phyloP scores from a whole-genome alignment of 1,140 invertebrate genomes.

The Colletes latitarsis region DNA sequence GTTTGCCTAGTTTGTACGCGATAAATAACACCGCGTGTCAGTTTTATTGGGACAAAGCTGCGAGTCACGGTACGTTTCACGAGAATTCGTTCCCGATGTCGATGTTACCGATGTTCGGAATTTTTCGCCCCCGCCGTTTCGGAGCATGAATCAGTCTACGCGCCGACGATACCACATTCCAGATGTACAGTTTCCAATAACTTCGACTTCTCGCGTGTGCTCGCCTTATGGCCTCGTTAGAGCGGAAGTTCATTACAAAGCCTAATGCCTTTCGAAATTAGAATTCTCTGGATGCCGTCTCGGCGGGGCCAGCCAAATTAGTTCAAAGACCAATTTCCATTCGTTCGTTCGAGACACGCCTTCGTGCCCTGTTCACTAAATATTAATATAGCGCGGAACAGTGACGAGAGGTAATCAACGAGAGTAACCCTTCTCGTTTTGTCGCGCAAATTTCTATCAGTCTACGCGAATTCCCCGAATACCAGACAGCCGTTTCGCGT shows the following conservation, averaged over 20 bases:
- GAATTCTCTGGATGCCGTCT: constrained; percentile 53
- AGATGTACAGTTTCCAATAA: constrained; percentile 65
- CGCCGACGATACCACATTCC: constrained; percentile 50
- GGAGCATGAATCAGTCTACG: constrained; percentile 36
- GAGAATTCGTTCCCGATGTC: background rate
- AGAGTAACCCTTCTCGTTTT: constrained; percentile 16
- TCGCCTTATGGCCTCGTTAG: constrained; percentile 62
- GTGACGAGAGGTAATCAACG: constrained; percentile 11
- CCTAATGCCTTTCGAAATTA: constrained; percentile 62
- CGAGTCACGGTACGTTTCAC: background rate
- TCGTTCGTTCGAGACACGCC: constrained; percentile 27
- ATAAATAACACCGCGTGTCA: background rate
- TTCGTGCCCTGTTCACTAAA: constrained; percentile 21
- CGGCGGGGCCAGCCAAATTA: constrained; percentile 39
- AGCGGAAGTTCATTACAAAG: constrained; percentile 62
- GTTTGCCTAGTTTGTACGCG: no score
- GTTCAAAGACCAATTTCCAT: constrained; percentile 51
- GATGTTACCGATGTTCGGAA: background rate
- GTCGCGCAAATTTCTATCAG: constrained; percentile 24
- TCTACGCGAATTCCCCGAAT: constrained; percentile 22
- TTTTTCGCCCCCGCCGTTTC: constrained; percentile 19
- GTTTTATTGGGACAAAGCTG: background rate
- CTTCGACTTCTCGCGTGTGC: constrained; percentile 50
- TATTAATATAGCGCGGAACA: constrained; percentile 25
- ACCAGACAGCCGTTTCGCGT: background rate